Percentiles rank a stretch among this genome's conserved stretches.
phyloP scores from a whole-genome alignment of 2,113 vertebrate genomes.

The Melospiza georgiana region DNA sequence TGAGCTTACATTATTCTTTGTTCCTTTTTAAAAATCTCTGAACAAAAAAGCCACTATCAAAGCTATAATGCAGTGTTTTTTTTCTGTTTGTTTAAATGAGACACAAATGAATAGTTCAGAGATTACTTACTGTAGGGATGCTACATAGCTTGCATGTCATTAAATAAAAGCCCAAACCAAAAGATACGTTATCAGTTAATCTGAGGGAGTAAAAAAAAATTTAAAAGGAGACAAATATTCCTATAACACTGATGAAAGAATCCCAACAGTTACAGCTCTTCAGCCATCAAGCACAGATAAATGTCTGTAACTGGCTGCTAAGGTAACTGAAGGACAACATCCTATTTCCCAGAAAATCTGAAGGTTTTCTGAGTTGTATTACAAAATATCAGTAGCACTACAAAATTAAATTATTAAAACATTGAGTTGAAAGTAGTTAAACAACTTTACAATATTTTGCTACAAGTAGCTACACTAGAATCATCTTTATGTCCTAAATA shows the following conservation, averaged over 20 bases:
- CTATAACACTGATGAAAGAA: background rate
- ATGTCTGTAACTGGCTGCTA: background rate
- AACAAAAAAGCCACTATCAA: background rate
- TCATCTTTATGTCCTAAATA: background rate
- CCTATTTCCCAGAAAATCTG: background rate
- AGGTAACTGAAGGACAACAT: background rate
- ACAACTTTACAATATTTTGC: background rate
- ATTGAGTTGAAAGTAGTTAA: background rate
- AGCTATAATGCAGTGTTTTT: background rate
- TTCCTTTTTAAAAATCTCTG: background rate
- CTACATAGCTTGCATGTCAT: background rate
- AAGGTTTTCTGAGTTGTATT: background rate
- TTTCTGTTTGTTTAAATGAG: background rate
- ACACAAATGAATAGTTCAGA: background rate
- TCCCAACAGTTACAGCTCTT: background rate
- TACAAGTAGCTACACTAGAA: background rate
- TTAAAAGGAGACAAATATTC: background rate
- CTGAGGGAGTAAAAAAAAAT: fast-evolving
- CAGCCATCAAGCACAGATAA: background rate
- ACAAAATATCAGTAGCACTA: background rate
- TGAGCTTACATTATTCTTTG: background rate
- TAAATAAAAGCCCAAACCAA: background rate
- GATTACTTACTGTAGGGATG: background rate
- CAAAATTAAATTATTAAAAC: background rate
- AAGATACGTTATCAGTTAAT: background rate